Evolutionary conservation across 2,797 vertebrate genomes (phyloP), one percentile per base, ranked within the genome.

Genomic region (Pagetopsis macropterus): DNA sequence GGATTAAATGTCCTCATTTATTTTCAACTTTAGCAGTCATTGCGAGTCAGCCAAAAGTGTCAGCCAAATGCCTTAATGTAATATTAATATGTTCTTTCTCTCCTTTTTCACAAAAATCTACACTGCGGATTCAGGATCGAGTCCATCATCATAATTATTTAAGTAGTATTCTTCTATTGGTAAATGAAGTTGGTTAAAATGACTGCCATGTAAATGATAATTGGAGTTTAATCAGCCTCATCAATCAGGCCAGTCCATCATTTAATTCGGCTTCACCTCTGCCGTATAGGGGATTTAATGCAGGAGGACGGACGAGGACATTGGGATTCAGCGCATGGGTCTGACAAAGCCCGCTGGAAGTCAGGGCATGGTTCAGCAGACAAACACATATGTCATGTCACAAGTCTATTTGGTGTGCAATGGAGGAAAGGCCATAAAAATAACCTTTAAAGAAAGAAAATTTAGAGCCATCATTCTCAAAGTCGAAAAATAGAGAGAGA

Each of bases 331-430:
- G 76, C 1, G 56, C 81, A 75, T 84, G 82, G 74, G 66, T 65
- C 78, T 72, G 21, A 3, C 66, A 58, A 12, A 68, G 74, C 75
- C 72, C 5, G 48, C 78, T 83, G 81, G 74, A 80, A 78, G 82
- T 70, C 63, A 3, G 79, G 81, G 71, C 86, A 88, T 37, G 86
- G 83, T 79, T 86, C 85, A 86, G 81, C 77, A 81, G 78, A 79
- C 87, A 89, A 88, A 84, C 88, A 84, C 86, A 87, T 88, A 87
- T 87, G 90, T 88, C 90, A 90, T 81, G 86, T 87, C 82, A 86
- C 11, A 3, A 80, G 81, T 88, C 84, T 85, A 87, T 91, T 90
- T 88, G 86, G 77, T 78, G 82, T 82, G 84, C 84, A 62, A 73
- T 7, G 56, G 70, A 57, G 65, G 70, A 70, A 82, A 77, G 55